Evolutionary conservation across 1,140 invertebrate species (phyloP).

Genomic region (Amyelois transitella): DNA sequence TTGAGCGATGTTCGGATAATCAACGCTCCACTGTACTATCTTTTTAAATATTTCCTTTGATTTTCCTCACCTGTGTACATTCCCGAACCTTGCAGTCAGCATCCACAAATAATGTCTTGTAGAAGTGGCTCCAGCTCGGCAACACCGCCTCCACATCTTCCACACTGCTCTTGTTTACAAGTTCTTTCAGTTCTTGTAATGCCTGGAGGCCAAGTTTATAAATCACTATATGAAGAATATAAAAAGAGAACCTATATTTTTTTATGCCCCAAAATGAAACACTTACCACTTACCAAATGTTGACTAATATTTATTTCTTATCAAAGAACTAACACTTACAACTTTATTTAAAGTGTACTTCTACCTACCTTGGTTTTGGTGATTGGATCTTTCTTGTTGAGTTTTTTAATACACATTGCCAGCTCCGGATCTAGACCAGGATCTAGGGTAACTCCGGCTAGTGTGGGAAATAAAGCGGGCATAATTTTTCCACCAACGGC

Average conservation of each 20-base stretch:
- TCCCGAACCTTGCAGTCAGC: conserved; percentile 57
- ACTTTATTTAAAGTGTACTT: too few species aligned
- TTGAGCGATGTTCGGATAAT: too few species aligned
- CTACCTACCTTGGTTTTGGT: conserved; percentile 65
- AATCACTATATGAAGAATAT: not conserved
- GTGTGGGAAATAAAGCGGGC: conserved; percentile 42
- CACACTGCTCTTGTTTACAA: conserved; percentile 33
- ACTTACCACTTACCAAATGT: too few species aligned
- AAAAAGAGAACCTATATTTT: not conserved
- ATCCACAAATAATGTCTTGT: conserved; percentile 45
- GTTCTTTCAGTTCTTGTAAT: conserved; percentile 46
- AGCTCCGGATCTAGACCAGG: conserved; percentile 37
- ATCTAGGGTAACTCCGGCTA: conserved; percentile 31
- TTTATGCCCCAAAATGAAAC: too few species aligned
- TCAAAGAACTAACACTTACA: too few species aligned
- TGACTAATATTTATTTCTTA: conserved; percentile 2
- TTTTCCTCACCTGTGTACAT: conserved; percentile 39
- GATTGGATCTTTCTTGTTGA: conserved; percentile 62
- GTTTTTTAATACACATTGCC: conserved; percentile 52
- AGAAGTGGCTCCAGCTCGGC: conserved; percentile 49
- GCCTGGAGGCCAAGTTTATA: conserved; percentile 28
- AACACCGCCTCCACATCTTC: conserved; percentile 42
- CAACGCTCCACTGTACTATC: too few species aligned
- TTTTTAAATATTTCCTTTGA: not conserved
- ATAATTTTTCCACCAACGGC: conserved; percentile 22